Evolutionary conservation across 1,140 invertebrate genomes (phyloP).

Genomic region (Cepaea nemoralis): DNA sequence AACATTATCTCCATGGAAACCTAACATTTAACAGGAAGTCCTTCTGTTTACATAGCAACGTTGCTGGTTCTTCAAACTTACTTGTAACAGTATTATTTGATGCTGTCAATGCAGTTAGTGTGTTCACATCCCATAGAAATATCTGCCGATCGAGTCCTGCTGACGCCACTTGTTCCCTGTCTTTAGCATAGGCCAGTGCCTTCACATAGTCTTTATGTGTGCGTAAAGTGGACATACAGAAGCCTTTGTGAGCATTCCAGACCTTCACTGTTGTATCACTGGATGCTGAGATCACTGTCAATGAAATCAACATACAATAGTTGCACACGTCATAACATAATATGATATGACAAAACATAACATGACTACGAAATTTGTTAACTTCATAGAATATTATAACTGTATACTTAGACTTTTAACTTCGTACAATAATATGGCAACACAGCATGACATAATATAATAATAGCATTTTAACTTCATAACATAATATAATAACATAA

Average conservation of each 20-base stretch:
- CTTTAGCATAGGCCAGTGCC: slow-evolving; percentile 97
- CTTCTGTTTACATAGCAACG: too few species aligned
- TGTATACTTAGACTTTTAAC: too few species aligned
- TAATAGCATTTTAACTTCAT: too few species aligned
- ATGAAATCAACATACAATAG: not conserved
- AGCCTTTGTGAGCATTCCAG: slow-evolving; percentile 99
- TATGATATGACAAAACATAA: too few species aligned
- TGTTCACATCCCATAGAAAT: slow-evolving; percentile 99
- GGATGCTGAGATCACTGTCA: slow-evolving; percentile 95
- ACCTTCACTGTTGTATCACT: slow-evolving; percentile 99
- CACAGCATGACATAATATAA: too few species aligned
- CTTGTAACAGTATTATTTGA: slow-evolving; percentile 99
- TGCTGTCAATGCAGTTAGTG: slow-evolving; percentile 94
- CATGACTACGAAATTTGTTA: too few species aligned
- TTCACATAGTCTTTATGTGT: slow-evolving; percentile 99
- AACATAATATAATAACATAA: too few species aligned
- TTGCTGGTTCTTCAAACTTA: slow-evolving; percentile 72
- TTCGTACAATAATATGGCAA: too few species aligned
- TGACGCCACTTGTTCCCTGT: slow-evolving; percentile 96
- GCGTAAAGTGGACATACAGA: slow-evolving; percentile 80
- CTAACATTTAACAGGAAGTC: too few species aligned
- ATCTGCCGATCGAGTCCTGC: slow-evolving; percentile 97
- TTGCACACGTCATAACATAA: too few species aligned
- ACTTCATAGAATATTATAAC: too few species aligned
- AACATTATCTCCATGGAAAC: too few species aligned